Percentiles rank a stretch among this genome's conserved stretches.
Evolutionary conservation across 2,888 invertebrate genomes (phyloP).

Genomic region (Heliconius hortense): DNA sequence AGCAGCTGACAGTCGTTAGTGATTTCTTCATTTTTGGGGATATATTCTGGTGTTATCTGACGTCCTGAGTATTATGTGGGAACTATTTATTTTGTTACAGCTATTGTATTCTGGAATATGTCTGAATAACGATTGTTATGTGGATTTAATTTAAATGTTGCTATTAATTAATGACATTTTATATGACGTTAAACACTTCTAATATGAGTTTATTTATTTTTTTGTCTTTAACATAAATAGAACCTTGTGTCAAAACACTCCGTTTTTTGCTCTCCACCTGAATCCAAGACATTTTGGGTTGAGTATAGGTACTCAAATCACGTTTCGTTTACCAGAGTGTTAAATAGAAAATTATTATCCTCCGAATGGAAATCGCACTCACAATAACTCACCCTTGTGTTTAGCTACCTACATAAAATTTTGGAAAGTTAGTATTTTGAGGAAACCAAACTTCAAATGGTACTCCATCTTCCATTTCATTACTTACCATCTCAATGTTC

Average conservation of each 20-base stretch:
- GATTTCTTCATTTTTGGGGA: conserved; percentile 26
- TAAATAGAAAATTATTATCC: too few species aligned
- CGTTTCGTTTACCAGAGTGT: too few species aligned
- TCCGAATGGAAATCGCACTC: too few species aligned
- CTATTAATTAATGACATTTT: neutral
- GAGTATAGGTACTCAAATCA: too few species aligned
- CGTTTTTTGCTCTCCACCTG: too few species aligned
- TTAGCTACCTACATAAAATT: neutral
- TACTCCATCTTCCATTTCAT: conserved; percentile 1
- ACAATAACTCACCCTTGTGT: too few species aligned
- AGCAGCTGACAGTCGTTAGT: conserved; percentile 44
- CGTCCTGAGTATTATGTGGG: conserved; percentile 7
- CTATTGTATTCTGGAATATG: neutral
- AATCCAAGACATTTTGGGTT: too few species aligned
- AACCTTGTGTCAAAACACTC: too few species aligned
- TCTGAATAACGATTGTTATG: neutral
- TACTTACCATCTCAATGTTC: neutral
- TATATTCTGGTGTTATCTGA: neutral
- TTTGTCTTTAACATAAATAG: too few species aligned
- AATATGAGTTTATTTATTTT: too few species aligned
- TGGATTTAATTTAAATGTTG: neutral
- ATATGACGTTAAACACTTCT: too few species aligned
- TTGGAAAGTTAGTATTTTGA: neutral
- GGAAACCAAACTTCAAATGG: neutral
- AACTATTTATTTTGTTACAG: neutral